A percentile compares a stretch with the other conserved stretches of the same genome.
Conservation (phyloP, 2,888 invertebrate species). For the Drosophila phalerata region DNA sequence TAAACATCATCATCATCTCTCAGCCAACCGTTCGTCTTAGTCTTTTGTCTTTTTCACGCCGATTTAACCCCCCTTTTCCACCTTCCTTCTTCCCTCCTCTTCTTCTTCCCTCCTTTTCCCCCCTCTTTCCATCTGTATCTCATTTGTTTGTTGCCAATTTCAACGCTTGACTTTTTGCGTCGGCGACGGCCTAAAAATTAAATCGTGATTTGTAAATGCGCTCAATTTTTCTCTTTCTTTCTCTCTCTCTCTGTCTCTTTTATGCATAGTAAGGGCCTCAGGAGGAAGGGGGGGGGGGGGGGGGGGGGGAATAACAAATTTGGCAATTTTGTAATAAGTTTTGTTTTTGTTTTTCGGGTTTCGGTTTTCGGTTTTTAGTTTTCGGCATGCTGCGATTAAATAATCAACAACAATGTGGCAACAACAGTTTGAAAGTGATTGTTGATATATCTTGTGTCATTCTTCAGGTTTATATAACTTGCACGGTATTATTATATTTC, state of each 20-base stretch:
- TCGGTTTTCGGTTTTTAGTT: conserved; percentile 7
- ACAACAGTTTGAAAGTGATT: conserved; percentile 59
- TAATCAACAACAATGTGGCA: conserved; percentile 76
- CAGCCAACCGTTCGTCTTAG: conserved; percentile 38
- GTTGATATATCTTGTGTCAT: conserved; percentile 58
- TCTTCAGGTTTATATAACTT: conserved; percentile 49
- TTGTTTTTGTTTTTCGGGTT: conserved; percentile 40
- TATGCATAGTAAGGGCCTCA: conserved; percentile 16
- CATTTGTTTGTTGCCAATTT: conserved; percentile 82
- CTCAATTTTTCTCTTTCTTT: conserved; percentile 71
- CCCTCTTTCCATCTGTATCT: conserved; percentile 14
- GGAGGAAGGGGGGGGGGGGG: conserved; percentile 4
- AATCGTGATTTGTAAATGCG: conserved; percentile 83
- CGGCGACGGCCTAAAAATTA: conserved; percentile 69
- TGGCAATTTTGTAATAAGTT: conserved; percentile 80
- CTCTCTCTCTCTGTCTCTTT: conserved; percentile 61
- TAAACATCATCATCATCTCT: conserved; percentile 4
- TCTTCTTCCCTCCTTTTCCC: neutral
- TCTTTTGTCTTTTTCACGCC: conserved; percentile 78
- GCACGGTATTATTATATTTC: neutral
- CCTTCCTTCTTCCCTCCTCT: neutral
- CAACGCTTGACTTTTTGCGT: conserved; percentile 73
- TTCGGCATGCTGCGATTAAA: conserved; percentile 62
- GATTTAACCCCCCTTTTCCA: conserved; percentile 9
- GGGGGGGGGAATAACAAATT: conserved; percentile 38